A percentile compares a stretch with the other conserved stretches of the same genome.
These are phyloP conservation scores for Asteroscopus sphinx DNA, from an alignment of 2,888 invertebrate genomes.

Conservation along the genomic window DNA sequence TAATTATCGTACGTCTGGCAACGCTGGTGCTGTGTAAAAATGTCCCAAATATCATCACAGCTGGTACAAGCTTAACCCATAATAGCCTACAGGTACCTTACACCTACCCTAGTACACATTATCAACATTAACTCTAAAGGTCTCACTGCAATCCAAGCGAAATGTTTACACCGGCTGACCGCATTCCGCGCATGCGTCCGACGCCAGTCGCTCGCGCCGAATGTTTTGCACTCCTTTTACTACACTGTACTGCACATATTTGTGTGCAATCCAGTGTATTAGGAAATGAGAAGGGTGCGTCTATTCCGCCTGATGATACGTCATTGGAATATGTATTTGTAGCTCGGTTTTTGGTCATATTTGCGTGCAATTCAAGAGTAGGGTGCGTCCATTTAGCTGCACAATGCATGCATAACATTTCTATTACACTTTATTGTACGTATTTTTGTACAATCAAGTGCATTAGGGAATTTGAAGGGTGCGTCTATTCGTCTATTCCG, in stretches of 20 bases:
- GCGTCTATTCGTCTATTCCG: too few relatives aligned
- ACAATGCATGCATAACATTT: too few relatives aligned
- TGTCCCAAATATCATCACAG: too few relatives aligned
- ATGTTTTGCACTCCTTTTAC: constrained; percentile 56
- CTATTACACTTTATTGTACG: too few relatives aligned
- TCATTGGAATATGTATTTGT: constrained; percentile 1
- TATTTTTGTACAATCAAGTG: too few relatives aligned
- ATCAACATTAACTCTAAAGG: constrained; percentile 43
- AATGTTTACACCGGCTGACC: constrained; percentile 71
- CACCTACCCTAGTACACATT: constrained; percentile 14
- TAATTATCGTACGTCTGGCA: too few relatives aligned
- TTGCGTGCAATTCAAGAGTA: constrained; percentile 1
- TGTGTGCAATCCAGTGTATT: constrained; percentile 53
- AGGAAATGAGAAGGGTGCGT: constrained; percentile 52
- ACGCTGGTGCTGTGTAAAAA: too few relatives aligned
- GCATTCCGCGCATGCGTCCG: constrained; percentile 74
- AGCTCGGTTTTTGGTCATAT: neutral
- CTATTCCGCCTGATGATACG: constrained; percentile 31
- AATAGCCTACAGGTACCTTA: constrained; percentile 5
- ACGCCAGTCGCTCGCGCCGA: constrained; percentile 48
- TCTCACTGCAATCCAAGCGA: constrained; percentile 52
- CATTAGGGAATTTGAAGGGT: too few relatives aligned
- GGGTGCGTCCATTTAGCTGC: too few relatives aligned
- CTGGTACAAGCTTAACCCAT: neutral
- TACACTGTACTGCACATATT: constrained; percentile 50